phyloP scores from a whole-genome alignment of 2,888 invertebrate species.

The Catocala fraxini region DNA sequence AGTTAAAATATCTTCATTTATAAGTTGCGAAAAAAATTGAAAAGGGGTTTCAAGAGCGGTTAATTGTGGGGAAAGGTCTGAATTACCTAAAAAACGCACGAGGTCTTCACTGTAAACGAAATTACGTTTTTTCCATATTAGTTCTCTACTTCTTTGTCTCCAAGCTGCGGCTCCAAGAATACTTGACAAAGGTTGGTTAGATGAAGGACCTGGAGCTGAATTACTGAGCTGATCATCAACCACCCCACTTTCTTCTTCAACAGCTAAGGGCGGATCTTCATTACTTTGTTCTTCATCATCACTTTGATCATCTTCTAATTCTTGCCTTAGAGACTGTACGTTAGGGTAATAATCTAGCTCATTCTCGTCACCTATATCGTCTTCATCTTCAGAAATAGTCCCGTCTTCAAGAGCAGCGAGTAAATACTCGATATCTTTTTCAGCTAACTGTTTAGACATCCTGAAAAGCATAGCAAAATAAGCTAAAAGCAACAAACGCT shows the following conservation, averaged over 20 bases:
- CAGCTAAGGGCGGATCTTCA: slow-evolving; percentile 24
- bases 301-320: slow-evolving; percentile 19
- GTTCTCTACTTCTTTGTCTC: slow-evolving; percentile 23
- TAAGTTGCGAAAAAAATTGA: slow-evolving; percentile 28
- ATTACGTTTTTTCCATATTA: slow-evolving; percentile 17
- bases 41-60: slow-evolving; percentile 24
- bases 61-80: slow-evolving; percentile 26
- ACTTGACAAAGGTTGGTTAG: slow-evolving; percentile 6
- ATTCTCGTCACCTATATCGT: slow-evolving; percentile 22
- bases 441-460: slow-evolving; percentile 18
- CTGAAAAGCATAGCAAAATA: slow-evolving; percentile 10
- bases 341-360: slow-evolving; percentile 20
- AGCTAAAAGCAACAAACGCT: slow-evolving; percentile 12
- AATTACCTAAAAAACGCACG: slow-evolving; percentile 27
- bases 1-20: slow-evolving; percentile 22
- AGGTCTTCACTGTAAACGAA: slow-evolving; percentile 29
- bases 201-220: slow-evolving; percentile 5
- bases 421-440: slow-evolving; percentile 27
- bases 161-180: slow-evolving; percentile 22
- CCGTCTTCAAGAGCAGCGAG: slow-evolving; percentile 25
- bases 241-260: slow-evolving; percentile 23
- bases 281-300: slow-evolving; percentile 20
- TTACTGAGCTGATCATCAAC: slow-evolving; percentile 2
- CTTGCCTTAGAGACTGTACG: slow-evolving; percentile 22
- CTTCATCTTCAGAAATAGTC: slow-evolving; percentile 25